Evolutionary conservation across 2,113 vertebrate genomes (phyloP), one percentile per base, ranked within the genome.

Genomic region (Myotis lucifugus): DNA sequence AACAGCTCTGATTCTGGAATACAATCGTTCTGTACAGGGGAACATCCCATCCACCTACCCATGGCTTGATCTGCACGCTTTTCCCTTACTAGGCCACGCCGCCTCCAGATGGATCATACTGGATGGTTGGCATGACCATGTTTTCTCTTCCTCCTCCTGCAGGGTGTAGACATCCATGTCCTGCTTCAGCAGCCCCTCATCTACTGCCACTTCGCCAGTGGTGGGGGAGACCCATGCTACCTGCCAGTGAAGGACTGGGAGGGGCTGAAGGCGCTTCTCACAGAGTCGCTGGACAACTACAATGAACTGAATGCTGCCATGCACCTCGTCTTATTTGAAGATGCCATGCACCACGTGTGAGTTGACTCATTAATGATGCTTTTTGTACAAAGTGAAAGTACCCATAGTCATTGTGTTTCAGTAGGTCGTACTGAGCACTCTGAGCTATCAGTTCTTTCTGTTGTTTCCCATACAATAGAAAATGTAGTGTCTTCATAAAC

Each of bases 261-360:
- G 73, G 29, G 46, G 3, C 98, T 99, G 84, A 98, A 96, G 92
- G 97, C 81, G 4, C 81, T 98, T 87, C 98, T 99, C 32, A 97
- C 76, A 6, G 98, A 99, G 56, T 95, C 98, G 1, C 95, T 99
- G 52, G 98, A 98, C 85, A 98, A 92, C 95, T 99, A 98, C 98
- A 99, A 98, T 83, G 98, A 99, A 29, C 97, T 98, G 8, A 97
- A 98, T 96, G 98, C 98, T 48, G 95, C 98, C 82, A 97, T 99
- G 99, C 98, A 97, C 96, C 97, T 99, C 8, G 98, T 98, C 66
- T 95, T 99, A n/a, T 99, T 99, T 98, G 98, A 99, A 95, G 98
- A 98, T 56, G 98, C 98, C 74, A 97, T 98, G 97, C 98, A 99
- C 78, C 98, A 98, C 32, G 97, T 99, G 98, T 99, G 97, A 98